phyloP scores from a whole-genome alignment of 2,113 vertebrate genomes.

The Peromyscus polionotus region DNA sequence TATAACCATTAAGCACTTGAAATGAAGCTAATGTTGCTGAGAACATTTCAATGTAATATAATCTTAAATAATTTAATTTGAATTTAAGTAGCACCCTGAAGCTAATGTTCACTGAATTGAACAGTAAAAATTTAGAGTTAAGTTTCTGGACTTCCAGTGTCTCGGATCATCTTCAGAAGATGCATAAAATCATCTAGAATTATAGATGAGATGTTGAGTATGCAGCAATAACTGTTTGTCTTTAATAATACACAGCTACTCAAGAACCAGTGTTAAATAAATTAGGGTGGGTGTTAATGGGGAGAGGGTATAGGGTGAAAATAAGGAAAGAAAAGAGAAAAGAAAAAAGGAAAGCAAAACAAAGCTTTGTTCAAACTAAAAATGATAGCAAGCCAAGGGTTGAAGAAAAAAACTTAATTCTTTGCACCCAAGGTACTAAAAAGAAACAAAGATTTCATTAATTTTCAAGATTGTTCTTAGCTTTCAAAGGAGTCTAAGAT shows the following conservation, averaged over 20 bases:
- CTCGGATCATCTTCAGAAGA: neutral
- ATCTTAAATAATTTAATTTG: conserved; percentile 36
- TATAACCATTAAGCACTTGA: neutral
- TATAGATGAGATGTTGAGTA: neutral
- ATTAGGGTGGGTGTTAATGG: neutral
- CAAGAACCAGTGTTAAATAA: neutral
- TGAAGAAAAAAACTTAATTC: neutral
- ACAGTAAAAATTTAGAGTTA: neutral
- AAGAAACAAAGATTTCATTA: neutral
- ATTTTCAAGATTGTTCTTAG: conserved; percentile 23
- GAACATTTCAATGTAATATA: neutral
- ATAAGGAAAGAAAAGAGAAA: neutral
- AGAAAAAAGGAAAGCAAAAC: too few species aligned
- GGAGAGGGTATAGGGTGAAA: neutral
- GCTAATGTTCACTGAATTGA: neutral
- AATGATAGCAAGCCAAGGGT: neutral
- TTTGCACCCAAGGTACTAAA: neutral
- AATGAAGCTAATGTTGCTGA: neutral
- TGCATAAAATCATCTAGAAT: neutral
- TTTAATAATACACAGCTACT: neutral
- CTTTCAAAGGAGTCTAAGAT: neutral
- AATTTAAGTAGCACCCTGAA: neutral
- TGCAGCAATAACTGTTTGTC: conserved; percentile 5
- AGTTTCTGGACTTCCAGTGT: neutral
- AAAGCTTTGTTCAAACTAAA: neutral